phyloP scores from a whole-genome alignment of 2,113 vertebrate species.

The Malurus cyaneus region DNA sequence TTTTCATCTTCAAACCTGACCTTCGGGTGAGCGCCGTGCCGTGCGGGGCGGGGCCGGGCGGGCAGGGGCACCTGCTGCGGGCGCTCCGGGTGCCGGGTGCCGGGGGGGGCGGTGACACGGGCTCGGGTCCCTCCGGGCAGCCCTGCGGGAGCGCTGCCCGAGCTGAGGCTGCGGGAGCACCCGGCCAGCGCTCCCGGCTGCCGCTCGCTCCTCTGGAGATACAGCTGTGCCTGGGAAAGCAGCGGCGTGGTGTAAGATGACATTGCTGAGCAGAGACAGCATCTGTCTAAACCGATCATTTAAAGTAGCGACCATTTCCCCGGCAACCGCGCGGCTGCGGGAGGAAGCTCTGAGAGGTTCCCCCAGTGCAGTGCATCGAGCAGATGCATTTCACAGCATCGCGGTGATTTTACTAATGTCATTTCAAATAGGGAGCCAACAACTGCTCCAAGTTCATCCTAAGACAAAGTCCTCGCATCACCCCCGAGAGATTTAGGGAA shows the following conservation, averaged over 20 bases:
- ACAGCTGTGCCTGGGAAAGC: accelerated
- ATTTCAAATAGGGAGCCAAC: background rate
- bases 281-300: background rate
- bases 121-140: background rate
- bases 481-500: background rate
- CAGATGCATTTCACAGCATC: background rate
- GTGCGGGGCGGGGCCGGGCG: background rate
- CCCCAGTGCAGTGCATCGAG: background rate
- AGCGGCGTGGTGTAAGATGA: accelerated
- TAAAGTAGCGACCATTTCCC: background rate
- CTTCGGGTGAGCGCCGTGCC: slow-evolving; percentile 85
- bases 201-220: accelerated
- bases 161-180: accelerated
- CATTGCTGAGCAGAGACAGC: background rate
- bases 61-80: background rate
- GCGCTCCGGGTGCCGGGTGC: background rate
- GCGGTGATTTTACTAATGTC: background rate
- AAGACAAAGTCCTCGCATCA: background rate
- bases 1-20: slow-evolving; percentile 92
- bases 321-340: background rate
- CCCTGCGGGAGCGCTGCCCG: background rate
- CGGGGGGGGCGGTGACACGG: background rate
- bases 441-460: background rate
- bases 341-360: background rate
- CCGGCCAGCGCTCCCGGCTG: background rate